Percentiles rank a stretch among this genome's conserved stretches.
phyloP scores from a whole-genome alignment of 2,888 invertebrate species.

The Argyresthia albistria region DNA sequence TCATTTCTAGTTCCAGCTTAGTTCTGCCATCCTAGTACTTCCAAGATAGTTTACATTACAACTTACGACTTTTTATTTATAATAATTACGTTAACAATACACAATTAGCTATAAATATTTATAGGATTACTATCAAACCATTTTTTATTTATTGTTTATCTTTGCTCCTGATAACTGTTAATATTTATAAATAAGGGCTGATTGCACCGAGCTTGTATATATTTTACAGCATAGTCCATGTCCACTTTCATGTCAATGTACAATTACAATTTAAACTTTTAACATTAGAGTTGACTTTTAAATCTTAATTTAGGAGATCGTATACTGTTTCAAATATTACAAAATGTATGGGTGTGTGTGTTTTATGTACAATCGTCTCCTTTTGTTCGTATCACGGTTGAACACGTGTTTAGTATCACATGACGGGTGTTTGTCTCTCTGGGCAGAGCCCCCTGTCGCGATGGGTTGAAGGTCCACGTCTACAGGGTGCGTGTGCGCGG shows the following conservation, averaged over 20 bases:
- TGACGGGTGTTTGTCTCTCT: neutral
- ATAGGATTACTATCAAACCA: slow-evolving; percentile 70
- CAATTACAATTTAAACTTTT: slow-evolving; percentile 48
- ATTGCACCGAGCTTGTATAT: slow-evolving; percentile 40
- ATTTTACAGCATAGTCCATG: slow-evolving; percentile 42
- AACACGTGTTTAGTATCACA: slow-evolving; percentile 12
- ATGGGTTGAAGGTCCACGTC: neutral
- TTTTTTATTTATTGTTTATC: slow-evolving; percentile 46
- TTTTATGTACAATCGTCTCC: slow-evolving; percentile 69
- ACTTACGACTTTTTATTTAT: slow-evolving; percentile 71
- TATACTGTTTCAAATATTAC: slow-evolving; percentile 73
- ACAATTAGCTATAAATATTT: slow-evolving; percentile 74
- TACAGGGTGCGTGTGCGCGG: neutral
- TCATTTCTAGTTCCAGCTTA: slow-evolving; percentile 38
- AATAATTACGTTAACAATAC: slow-evolving; percentile 73
- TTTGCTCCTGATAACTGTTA: slow-evolving; percentile 44
- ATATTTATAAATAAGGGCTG: slow-evolving; percentile 41
- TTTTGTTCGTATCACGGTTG: slow-evolving; percentile 41
- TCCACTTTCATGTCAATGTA: slow-evolving; percentile 36
- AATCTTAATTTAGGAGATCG: slow-evolving; percentile 73
- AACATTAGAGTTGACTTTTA: slow-evolving; percentile 65
- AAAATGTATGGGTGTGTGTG: slow-evolving; percentile 43
- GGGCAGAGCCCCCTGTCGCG: neutral
- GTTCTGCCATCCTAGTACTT: slow-evolving; percentile 52
- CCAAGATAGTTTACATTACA: slow-evolving; percentile 53